Percentiles rank a stretch among this genome's conserved stretches.
Evolutionary conservation across 1,140 invertebrate genomes (phyloP).

Genomic region (Phthorimaea operculella): DNA sequence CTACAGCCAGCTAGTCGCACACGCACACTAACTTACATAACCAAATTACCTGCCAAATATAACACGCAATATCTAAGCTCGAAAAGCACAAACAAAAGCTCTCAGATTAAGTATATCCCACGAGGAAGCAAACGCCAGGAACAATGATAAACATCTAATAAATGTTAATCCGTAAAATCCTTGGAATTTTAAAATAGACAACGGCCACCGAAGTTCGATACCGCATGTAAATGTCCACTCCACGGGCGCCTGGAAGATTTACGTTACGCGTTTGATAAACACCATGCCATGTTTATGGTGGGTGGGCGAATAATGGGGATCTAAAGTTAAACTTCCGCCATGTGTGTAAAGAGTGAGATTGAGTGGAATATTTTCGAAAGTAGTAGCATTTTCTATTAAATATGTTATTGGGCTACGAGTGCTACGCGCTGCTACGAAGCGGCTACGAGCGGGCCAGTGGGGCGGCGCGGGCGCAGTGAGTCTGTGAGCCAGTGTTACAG

Average conservation of each 20-base stretch:
- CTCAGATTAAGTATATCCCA: not conserved
- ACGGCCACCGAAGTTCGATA: conserved; percentile 36
- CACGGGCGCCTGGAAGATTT: not conserved
- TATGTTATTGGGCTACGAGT: not conserved
- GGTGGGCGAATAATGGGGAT: too few relatives aligned
- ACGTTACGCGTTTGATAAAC: conserved; percentile 2
- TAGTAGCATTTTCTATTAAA: not conserved
- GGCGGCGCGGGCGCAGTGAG: conserved; percentile 10
- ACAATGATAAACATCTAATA: conserved; percentile 16
- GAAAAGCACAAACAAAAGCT: too few relatives aligned
- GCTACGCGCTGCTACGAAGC: conserved; percentile 17
- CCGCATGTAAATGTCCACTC: conserved; percentile 36
- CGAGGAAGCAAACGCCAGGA: not conserved
- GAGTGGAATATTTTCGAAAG: not conserved
- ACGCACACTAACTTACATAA: not conserved
- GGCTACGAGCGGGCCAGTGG: conserved; percentile 13
- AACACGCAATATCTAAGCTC: too few relatives aligned
- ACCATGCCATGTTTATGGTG: not conserved
- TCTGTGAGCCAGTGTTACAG: conserved; percentile 27
- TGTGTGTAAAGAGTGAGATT: not conserved
- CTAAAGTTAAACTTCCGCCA: not conserved
- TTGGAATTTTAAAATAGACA: conserved; percentile 35
- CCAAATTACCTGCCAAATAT: too few relatives aligned
- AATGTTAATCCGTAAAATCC: conserved; percentile 21
- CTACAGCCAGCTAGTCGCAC: not conserved